These are phyloP conservation scores for Anneissia japonica DNA, from an alignment of 35 echinoderm and acorn worm genomes.

Conservation along the genomic window DNA sequence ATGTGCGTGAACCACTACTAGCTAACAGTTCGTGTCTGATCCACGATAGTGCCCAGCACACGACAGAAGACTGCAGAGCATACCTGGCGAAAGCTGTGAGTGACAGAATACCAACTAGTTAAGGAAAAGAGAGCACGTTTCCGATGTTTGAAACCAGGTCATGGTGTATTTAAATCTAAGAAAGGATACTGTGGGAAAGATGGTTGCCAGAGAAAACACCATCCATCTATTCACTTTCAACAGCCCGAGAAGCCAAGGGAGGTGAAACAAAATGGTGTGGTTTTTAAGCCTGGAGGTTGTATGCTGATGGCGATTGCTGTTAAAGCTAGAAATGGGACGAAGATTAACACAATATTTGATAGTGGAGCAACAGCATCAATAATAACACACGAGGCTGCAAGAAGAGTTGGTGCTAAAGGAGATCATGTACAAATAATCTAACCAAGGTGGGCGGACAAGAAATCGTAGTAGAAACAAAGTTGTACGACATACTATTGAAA, in stretches of 20 bases:
- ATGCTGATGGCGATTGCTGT: not conserved
- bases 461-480: not conserved
- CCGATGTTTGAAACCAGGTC: not conserved
- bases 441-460: conserved; percentile 6
- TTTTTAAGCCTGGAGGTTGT: not conserved
- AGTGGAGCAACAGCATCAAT: conserved; percentile 4
- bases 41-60: not conserved
- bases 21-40: no score
- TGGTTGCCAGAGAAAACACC: not conserved
- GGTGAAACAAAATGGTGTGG: not conserved
- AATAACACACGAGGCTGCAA: not conserved
- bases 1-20: no score
- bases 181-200: not conserved
- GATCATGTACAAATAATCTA: not conserved
- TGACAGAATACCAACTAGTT: not conserved
- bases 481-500: not conserved
- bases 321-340: not conserved
- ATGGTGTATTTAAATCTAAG: not conserved
- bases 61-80: not conserved
- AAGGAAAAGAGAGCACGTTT: conserved; percentile 1
- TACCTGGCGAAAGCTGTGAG: not conserved
- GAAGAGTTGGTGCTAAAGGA: not conserved
- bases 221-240: conserved; percentile 4
- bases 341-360: not conserved
- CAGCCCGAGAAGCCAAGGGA: not conserved